These are phyloP conservation scores for Furcifer pardalis DNA, from an alignment of 2,797 vertebrate species.

Conservation along the genomic window DNA sequence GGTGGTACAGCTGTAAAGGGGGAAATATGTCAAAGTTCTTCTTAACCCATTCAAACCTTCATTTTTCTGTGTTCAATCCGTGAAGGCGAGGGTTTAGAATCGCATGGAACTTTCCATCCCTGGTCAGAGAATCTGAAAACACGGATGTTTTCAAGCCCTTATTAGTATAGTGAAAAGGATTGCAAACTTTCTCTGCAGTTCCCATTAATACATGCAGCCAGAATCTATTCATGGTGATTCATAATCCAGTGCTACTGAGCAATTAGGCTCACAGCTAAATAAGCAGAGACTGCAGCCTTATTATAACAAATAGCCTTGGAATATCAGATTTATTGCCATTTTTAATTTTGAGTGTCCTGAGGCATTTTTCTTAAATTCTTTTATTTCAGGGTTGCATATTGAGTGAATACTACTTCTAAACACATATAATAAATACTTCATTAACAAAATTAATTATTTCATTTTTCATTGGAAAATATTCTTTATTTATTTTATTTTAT, in stretches of 20 bases:
- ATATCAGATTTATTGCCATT: no score
- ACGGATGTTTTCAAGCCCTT: background rate
- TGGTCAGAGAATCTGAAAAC: background rate
- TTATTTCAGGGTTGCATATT: no score
- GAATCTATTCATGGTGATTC: background rate
- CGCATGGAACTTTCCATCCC: background rate
- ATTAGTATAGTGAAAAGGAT: background rate
- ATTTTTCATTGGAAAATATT: no score
- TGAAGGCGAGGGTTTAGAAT: background rate
- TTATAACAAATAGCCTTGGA: no score
- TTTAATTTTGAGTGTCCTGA: no score
- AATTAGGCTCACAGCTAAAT: background rate
- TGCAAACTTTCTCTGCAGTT: background rate
- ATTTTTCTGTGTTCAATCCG: background rate
- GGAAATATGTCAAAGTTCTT: no score
- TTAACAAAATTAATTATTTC: no score
- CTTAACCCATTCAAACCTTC: background rate
- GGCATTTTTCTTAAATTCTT: no score
- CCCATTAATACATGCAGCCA: background rate
- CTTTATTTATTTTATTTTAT: no score
- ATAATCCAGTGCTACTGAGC: background rate
- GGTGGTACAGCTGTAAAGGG: no score
- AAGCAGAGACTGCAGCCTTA: background rate
- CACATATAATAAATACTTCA: no score
- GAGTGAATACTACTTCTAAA: no score